These are phyloP conservation scores for Diloba caeruleocephala DNA, from an alignment of 2,888 invertebrate genomes.

Conservation along the genomic window DNA sequence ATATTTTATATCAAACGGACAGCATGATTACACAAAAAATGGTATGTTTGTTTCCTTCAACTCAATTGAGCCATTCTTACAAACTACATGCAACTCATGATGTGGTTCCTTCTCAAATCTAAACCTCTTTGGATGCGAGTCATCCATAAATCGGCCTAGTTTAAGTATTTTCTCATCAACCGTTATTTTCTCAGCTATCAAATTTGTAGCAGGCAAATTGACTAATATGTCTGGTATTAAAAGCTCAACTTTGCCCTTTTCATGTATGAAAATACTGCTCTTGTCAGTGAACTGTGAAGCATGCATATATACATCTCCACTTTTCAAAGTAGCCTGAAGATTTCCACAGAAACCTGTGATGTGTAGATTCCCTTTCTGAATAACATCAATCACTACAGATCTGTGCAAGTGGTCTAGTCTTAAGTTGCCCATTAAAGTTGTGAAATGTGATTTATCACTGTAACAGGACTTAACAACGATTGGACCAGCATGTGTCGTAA, in stretches of 20 bases:
- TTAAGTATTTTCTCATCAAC: constrained; percentile 84
- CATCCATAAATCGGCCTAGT: constrained; percentile 84
- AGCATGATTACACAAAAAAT: constrained; percentile 69
- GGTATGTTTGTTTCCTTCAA: constrained; percentile 80
- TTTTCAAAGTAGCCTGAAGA: constrained; percentile 82
- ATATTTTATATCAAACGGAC: constrained; percentile 38
- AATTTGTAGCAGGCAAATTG: constrained; percentile 82
- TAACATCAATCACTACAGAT: constrained; percentile 82
- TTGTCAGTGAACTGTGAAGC: constrained; percentile 80
- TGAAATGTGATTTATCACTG: constrained; percentile 83
- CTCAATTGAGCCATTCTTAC: constrained; percentile 86
- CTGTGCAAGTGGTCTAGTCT: constrained; percentile 76
- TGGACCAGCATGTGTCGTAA: constrained; percentile 79
- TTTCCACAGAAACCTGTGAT: constrained; percentile 83
- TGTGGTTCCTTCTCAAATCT: constrained; percentile 80
- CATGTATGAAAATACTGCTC: constrained; percentile 86
- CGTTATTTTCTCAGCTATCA: constrained; percentile 85
- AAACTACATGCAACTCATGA: constrained; percentile 84
- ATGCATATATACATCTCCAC: constrained; percentile 84
- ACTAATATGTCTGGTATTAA: constrained; percentile 78
- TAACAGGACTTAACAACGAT: constrained; percentile 84
- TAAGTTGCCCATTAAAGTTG: constrained; percentile 83
- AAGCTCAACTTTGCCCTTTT: constrained; percentile 85
- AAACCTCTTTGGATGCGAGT: constrained; percentile 83
- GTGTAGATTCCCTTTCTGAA: constrained; percentile 82